Evolutionary conservation across 2,113 vertebrate genomes (phyloP).

Genomic region (Sturnira hondurensis): DNA sequence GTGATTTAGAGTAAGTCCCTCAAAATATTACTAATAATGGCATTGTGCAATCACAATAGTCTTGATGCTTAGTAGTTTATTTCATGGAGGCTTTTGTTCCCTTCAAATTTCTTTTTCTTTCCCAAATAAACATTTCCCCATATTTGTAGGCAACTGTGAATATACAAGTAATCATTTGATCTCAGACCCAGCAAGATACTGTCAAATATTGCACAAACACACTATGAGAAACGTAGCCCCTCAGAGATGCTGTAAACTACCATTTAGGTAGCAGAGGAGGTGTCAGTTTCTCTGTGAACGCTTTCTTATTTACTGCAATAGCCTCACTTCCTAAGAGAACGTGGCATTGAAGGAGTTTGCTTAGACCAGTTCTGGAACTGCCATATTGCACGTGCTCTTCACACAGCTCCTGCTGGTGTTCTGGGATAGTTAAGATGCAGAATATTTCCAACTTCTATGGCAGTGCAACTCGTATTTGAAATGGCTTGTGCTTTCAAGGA

Average conservation of each 20-base stretch:
- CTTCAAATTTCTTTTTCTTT: neutral
- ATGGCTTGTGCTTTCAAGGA: neutral
- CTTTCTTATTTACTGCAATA: neutral
- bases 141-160: constrained; percentile 40
- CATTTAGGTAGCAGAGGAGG: neutral
- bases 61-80: neutral
- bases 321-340: neutral
- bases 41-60: neutral
- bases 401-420: neutral
- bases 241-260: neutral
- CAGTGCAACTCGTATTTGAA: neutral
- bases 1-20: constrained; percentile 10
- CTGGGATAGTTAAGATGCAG: neutral
- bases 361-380: neutral
- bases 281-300: neutral
- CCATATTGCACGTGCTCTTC: neutral
- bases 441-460: neutral
- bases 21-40: constrained; percentile 6
- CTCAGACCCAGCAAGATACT: constrained; percentile 7
- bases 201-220: constrained; percentile 26
- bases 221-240: neutral
- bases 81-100: neutral
- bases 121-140: constrained; percentile 37
- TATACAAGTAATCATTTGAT: constrained; percentile 2
- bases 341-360: neutral